phyloP scores from a whole-genome alignment of 2,888 invertebrate genomes.

The Metacarcinus magister region DNA sequence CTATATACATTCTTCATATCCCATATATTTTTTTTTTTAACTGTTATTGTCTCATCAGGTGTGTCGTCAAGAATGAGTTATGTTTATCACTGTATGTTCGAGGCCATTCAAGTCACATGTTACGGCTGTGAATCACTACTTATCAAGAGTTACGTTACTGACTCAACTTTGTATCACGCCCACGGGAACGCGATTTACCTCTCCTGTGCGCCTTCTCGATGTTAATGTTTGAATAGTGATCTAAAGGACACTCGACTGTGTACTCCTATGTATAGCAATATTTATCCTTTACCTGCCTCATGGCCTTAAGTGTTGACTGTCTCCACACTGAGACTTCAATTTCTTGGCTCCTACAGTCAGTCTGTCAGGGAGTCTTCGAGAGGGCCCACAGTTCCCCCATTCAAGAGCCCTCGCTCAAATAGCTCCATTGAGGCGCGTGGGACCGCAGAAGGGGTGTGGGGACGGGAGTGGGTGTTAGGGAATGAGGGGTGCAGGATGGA shows the following conservation, averaged over 20 bases:
- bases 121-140: background rate
- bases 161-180: background rate
- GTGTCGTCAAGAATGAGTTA: background rate
- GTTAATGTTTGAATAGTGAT: background rate
- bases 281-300: background rate
- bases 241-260: background rate
- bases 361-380: background rate
- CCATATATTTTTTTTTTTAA: background rate
- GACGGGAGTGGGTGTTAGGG: too few species aligned
- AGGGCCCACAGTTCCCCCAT: background rate
- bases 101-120: background rate
- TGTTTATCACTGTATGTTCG: background rate
- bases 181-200: background rate
- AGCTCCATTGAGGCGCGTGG: conserved; percentile 26
- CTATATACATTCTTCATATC: background rate
- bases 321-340: background rate
- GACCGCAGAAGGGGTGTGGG: background rate
- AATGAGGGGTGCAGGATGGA: background rate
- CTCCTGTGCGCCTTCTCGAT: background rate
- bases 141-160: background rate
- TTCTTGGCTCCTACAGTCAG: conserved; percentile 4
- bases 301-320: conserved; percentile 4
- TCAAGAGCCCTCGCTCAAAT: background rate
- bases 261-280: too few species aligned
- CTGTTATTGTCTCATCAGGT: background rate